Percentiles rank a stretch among this genome's conserved stretches.
These are phyloP conservation scores for Bombus fervidus DNA, from an alignment of 1,140 invertebrate species.

Conservation along the genomic window DNA sequence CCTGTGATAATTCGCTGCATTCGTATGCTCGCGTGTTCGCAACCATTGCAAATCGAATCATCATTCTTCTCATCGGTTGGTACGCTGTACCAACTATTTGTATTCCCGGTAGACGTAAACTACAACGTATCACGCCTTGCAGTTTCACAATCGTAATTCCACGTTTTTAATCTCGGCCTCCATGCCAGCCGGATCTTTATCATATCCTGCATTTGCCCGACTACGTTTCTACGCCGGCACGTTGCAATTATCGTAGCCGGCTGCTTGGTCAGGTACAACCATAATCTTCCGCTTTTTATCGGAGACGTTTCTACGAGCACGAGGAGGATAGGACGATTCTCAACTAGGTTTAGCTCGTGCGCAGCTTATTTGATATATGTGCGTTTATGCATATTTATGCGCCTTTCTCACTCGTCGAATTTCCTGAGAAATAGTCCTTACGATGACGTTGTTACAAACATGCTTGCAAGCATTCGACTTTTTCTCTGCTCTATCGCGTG, in stretches of 20 bases:
- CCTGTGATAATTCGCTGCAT: neutral
- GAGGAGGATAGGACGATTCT: neutral
- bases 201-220: neutral
- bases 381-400: neutral
- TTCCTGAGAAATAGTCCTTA: neutral
- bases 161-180: constrained; percentile 14
- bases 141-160: neutral
- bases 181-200: constrained; percentile 11
- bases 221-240: neutral
- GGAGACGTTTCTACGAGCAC: constrained; percentile 18
- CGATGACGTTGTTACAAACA: neutral
- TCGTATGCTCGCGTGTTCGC: neutral
- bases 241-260: constrained; percentile 13
- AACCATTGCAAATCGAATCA: neutral
- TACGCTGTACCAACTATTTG: neutral
- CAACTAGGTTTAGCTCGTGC: neutral
- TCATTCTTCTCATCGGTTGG: neutral
- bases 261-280: constrained; percentile 19
- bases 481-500: neutral
- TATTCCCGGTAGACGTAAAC: neutral
- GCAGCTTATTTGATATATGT: neutral
- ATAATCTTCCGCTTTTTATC: constrained; percentile 38
- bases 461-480: neutral
- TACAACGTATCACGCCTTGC: neutral
- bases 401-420: neutral